Base-by-base conservation (phyloP, 2,888 invertebrate genomes). In the Cerastis rubricosa region DNA sequence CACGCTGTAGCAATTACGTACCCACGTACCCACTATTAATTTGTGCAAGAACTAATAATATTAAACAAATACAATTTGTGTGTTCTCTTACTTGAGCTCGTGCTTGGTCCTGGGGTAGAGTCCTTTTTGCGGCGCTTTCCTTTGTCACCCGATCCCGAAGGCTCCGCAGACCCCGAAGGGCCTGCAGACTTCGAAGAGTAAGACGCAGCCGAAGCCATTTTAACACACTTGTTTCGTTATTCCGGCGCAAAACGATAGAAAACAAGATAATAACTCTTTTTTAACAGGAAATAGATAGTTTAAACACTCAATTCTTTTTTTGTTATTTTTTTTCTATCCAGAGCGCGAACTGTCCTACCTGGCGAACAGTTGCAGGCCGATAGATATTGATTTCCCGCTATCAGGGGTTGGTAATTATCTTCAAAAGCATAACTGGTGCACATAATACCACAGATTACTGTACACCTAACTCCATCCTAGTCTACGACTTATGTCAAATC, bases 1-100 rank as follows among this genome's bases (percentile, higher is more conserved):
- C n/a, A n/a, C n/a, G n/a, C n/a, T n/a, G n/a, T n/a, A n/a, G n/a
- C n/a, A n/a, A n/a, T n/a, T n/a, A n/a, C n/a, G n/a, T n/a, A n/a
- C n/a, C n/a, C n/a, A n/a, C n/a, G n/a, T n/a, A 63, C 29, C 22
- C 51, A 74, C 49, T 72, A 74, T 47, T 71, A 59, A 22, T 57
- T 47, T 63, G 51, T 74, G 63, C 73, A 74, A 45, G 49, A 49
- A 61, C 29, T 61, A 71, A 43, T 51, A n/a, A 69, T 5, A n/a
- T 3, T 22, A 22, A 29, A 43, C 25, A 14, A 29, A 2, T 59
- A 2, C 9, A 43, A 6, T 69, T 35, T 35, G 19, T 9, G n/a
- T 14, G 8, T 19, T 64, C 35, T 29, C 61, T 51, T 73, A 74
- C 74, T 73, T 45, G 43, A 11, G 51, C 14, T 49, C 5, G 22